Evolutionary conservation across 2,113 vertebrate genomes (phyloP).

Genomic region (Anseranas semipalmata): DNA sequence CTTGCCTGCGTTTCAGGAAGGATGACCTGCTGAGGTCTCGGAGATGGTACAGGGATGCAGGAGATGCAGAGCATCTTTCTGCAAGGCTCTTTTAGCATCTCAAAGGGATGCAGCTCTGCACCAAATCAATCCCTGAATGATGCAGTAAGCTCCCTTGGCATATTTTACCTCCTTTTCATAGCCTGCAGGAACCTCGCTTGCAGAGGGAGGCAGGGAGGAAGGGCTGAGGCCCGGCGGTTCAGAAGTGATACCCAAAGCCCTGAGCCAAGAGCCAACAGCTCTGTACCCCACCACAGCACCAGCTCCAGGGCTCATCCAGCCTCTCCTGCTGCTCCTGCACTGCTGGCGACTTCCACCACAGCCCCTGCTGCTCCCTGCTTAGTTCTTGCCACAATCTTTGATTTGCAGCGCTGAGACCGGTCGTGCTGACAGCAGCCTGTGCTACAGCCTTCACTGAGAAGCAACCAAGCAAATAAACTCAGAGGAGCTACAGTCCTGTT

Average conservation of each 20-base stretch:
- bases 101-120: background rate
- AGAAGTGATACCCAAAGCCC: background rate
- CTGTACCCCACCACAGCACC: background rate
- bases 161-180: background rate
- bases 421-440: background rate
- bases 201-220: background rate
- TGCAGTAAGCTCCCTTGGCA: background rate
- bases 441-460: background rate
- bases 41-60: background rate
- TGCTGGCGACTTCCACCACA: background rate
- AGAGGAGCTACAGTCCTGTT: background rate
- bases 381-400: too few species aligned
- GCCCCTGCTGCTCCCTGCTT: background rate
- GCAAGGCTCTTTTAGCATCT: background rate
- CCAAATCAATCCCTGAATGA: background rate
- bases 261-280: background rate
- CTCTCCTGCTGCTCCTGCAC: background rate
- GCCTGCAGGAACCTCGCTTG: background rate
- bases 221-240: fast-evolving
- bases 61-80: background rate
- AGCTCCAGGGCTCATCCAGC: background rate
- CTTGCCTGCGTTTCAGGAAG: background rate
- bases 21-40: background rate
- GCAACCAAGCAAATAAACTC: background rate
- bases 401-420: background rate